Evolutionary conservation across 2,797 vertebrate species (phyloP).

Genomic region (Amblyraja radiata): DNA sequence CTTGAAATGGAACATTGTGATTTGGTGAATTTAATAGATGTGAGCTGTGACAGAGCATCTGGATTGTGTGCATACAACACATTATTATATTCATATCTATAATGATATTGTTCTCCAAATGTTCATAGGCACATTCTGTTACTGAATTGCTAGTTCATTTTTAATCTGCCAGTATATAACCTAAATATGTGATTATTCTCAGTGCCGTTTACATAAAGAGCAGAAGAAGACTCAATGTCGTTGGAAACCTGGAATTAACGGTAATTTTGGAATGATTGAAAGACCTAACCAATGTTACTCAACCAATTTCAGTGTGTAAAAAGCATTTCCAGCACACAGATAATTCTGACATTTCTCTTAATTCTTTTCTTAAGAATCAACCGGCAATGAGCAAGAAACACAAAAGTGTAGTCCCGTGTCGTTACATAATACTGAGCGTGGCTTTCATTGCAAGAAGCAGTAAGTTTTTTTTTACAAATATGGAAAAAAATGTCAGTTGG

Average conservation of each 20-base stretch:
- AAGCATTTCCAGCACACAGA: neutral
- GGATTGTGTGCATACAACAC: neutral
- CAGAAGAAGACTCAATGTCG: neutral
- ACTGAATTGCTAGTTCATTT: neutral
- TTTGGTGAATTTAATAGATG: neutral
- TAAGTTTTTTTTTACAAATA: neutral
- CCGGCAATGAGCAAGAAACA: neutral
- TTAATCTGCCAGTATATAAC: neutral
- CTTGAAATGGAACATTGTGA: neutral
- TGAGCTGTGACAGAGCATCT: neutral
- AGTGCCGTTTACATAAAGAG: neutral
- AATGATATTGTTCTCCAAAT: neutral
- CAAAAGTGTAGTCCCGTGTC: neutral
- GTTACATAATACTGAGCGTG: neutral
- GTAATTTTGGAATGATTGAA: slow-evolving; percentile 9
- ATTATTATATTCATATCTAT: neutral
- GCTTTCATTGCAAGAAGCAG: neutral
- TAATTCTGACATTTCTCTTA: neutral
- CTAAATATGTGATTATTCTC: slow-evolving; percentile 10
- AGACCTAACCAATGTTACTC: neutral
- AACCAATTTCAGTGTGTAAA: neutral
- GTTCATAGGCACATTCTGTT: neutral
- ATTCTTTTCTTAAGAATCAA: neutral
- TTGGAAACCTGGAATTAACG: neutral
- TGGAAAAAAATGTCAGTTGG: neutral